Percentiles rank a stretch among this genome's conserved stretches.
Conservation (phyloP, 2,113 vertebrate genomes). For the Echinops telfairi region DNA sequence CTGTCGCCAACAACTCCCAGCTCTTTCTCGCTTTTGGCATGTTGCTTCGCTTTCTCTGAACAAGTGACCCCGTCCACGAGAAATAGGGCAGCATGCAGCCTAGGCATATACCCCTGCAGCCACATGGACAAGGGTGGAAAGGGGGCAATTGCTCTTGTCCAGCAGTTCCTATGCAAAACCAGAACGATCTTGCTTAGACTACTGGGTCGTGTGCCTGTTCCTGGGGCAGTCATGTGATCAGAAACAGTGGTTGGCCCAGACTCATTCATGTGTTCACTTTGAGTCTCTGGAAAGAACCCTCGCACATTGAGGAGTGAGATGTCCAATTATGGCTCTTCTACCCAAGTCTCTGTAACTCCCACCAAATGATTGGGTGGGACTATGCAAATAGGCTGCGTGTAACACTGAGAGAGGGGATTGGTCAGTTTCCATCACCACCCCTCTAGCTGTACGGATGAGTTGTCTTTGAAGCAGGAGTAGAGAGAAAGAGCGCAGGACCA, state of each 20-base stretch:
- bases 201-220: background rate
- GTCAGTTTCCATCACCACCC: too few relatives aligned
- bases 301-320: background rate
- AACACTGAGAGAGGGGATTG: too few relatives aligned
- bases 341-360: too few relatives aligned
- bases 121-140: background rate
- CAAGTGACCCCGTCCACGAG: background rate
- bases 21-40: background rate
- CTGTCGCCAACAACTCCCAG: background rate
- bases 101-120: background rate
- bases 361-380: too few relatives aligned
- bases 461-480: too few relatives aligned
- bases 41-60: constrained; percentile 38
- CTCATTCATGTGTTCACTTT: background rate
- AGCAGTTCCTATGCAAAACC: background rate
- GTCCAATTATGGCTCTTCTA: too few relatives aligned
- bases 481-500: too few relatives aligned
- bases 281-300: background rate
- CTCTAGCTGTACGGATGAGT: too few relatives aligned
- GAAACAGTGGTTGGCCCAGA: background rate
- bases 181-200: background rate
- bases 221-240: background rate
- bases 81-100: background rate
- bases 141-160: background rate
- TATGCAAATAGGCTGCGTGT: too few relatives aligned